Evolutionary conservation across 2,797 vertebrate species (phyloP), one percentile per base, ranked within the genome.

Genomic region (Sebastes oblongus): DNA sequence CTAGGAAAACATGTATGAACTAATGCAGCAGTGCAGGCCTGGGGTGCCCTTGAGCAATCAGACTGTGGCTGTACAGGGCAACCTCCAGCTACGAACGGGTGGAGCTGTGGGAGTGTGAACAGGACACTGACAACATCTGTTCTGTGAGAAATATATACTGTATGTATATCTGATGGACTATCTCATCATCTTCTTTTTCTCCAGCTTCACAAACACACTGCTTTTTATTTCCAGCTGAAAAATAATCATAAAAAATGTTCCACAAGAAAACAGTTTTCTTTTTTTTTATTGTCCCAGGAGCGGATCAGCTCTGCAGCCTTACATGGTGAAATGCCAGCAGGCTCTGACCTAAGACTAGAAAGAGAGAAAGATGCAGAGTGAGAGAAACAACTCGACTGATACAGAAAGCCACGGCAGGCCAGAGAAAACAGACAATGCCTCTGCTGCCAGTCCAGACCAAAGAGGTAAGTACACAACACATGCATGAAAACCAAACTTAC

Each of bases 261-360:
- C 42, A 55, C n/a, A 50, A 50, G 24, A 75, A 82, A 89, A 75
- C 52, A 46, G 46, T 66, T 84, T 20, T 30, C 5, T 7, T 72
- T 6, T 64, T 24, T 71, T 46, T 64, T 65, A 8, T 13, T 4
- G 29, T 74, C 66, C 34, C 52, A 16, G 76, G 65, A 85, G 76
- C 20, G 4, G 72, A 52, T 50, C 5, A 54, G 77, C 78, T 85
- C 60, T 42, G 69, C 80, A 90, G 83, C 93, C 93, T 90, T 94
- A 94, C 84, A 94, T 93, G 93, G 93, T 85, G 84, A 94, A 90
- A 91, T 72, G 72, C 75, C 75, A 71, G 58, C 66, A 81, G 5
- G 77, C 84, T 75, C 83, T 60, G 71, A 66, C 24, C 61, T 8
- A 12, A 46, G 25, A 24, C 77, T 5, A 55, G 79, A 77, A 68